phyloP scores from a whole-genome alignment of 2,888 invertebrate genomes.

The Dione vanillae region DNA sequence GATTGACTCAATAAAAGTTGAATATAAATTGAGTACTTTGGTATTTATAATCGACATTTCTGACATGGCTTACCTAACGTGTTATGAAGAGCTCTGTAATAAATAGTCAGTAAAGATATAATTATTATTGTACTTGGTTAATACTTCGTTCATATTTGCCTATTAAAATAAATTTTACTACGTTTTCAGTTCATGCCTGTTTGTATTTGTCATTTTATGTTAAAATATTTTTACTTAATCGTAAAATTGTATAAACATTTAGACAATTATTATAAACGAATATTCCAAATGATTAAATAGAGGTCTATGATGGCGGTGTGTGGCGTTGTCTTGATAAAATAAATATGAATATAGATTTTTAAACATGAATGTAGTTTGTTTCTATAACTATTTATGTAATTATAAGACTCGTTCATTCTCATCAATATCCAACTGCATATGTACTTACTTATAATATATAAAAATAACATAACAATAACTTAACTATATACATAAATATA shows the following conservation, averaged over 20 bases:
- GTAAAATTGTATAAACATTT: not conserved
- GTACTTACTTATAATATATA: no score
- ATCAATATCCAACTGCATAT: no score
- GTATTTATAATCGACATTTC: no score
- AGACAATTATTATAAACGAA: not conserved
- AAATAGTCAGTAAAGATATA: no score
- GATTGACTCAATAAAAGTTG: no score
- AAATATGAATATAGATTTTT: slow-evolving; percentile 1
- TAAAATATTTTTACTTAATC: not conserved
- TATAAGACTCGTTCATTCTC: not conserved
- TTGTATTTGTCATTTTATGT: not conserved
- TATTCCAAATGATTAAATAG: not conserved
- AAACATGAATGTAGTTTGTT: not conserved
- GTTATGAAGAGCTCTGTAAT: no score
- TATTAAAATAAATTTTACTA: not conserved
- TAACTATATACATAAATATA: no score
- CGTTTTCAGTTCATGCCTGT: not conserved
- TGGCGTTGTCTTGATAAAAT: not conserved
- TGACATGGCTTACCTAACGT: no score
- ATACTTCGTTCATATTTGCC: not conserved
- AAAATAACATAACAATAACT: no score
- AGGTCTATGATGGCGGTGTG: not conserved
- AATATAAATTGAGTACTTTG: no score
- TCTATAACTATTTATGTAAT: not conserved
- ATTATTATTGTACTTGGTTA: no score